These are phyloP conservation scores for Coranthus polyacanthus DNA, from an alignment of 2,797 vertebrate genomes.

Conservation along the genomic window DNA sequence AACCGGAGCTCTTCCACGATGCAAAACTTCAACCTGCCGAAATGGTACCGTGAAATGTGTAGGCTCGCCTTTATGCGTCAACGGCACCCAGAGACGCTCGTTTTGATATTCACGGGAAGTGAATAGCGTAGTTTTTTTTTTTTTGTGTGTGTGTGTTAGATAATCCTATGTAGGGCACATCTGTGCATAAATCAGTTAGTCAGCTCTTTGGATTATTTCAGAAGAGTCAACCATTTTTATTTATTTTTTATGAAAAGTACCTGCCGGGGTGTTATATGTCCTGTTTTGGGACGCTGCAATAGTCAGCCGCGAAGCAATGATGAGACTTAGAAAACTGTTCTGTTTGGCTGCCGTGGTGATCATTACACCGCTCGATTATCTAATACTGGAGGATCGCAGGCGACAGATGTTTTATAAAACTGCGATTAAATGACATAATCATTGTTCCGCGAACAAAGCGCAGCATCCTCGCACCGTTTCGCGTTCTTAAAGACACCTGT, in stretches of 20 bases:
- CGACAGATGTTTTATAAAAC: conserved; percentile 31
- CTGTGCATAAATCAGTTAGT: conserved; percentile 26
- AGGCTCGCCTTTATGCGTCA: neutral
- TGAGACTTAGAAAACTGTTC: conserved; percentile 21
- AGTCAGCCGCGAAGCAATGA: conserved; percentile 4
- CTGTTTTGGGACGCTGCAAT: conserved; percentile 19
- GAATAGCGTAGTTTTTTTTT: too few relatives aligned
- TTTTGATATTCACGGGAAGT: neutral
- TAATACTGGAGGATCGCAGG: conserved; percentile 19
- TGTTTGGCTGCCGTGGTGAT: neutral
- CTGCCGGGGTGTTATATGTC: conserved; percentile 12
- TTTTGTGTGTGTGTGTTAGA: conserved; percentile 4
- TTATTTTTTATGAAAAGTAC: conserved; percentile 21
- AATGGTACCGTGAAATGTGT: conserved; percentile 51
- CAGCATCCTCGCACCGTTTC: neutral
- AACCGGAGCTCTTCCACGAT: conserved; percentile 47
- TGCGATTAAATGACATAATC: neutral
- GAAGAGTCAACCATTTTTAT: neutral
- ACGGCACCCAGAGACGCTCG: neutral
- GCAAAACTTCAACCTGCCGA: conserved; percentile 55
- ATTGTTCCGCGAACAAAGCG: conserved; percentile 21
- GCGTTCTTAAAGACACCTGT: neutral
- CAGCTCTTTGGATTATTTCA: conserved; percentile 22
- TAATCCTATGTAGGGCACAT: conserved; percentile 63
- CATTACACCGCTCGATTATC: conserved; percentile 27